These are phyloP conservation scores for Hippasteria phrygiana DNA, from an alignment of 53 echinoderm and acorn worm species.

Conservation along the genomic window DNA sequence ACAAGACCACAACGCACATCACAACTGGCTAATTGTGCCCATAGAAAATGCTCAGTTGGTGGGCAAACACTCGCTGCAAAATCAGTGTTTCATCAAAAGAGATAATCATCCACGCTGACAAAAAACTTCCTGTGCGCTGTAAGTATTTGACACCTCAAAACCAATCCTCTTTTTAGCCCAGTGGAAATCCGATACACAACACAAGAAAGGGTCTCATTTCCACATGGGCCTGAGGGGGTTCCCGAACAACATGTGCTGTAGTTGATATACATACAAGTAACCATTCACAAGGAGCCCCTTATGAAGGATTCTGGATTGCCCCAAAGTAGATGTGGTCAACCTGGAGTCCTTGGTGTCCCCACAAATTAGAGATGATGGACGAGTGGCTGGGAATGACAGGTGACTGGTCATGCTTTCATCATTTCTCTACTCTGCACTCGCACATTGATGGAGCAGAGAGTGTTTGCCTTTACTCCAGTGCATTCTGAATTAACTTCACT, in stretches of 20 bases:
- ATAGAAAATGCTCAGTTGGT: neutral
- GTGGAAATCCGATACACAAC: neutral
- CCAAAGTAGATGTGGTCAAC: neutral
- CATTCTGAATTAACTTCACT: neutral
- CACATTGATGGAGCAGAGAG: neutral
- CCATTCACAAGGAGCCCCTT: neutral
- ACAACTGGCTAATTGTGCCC: neutral
- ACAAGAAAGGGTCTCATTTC: neutral
- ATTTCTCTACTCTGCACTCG: neutral
- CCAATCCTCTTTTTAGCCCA: constrained; percentile 43
- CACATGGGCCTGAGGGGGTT: neutral
- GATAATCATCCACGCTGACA: neutral
- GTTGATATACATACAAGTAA: neutral
- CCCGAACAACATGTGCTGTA: neutral
- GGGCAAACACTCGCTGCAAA: constrained; percentile 13
- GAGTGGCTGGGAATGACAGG: neutral
- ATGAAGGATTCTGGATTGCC: neutral
- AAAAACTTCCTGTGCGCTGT: constrained; percentile 43
- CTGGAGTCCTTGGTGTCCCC: constrained; percentile 30
- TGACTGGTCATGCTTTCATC: neutral
- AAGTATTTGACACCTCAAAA: constrained; percentile 11
- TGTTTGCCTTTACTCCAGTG: neutral
- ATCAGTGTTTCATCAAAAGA: constrained; percentile 13
- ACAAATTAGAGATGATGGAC: constrained; percentile 30
- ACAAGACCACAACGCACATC: neutral